Evolutionary conservation across 2,113 vertebrate genomes (phyloP).

Genomic region (Antennarius striatus): DNA sequence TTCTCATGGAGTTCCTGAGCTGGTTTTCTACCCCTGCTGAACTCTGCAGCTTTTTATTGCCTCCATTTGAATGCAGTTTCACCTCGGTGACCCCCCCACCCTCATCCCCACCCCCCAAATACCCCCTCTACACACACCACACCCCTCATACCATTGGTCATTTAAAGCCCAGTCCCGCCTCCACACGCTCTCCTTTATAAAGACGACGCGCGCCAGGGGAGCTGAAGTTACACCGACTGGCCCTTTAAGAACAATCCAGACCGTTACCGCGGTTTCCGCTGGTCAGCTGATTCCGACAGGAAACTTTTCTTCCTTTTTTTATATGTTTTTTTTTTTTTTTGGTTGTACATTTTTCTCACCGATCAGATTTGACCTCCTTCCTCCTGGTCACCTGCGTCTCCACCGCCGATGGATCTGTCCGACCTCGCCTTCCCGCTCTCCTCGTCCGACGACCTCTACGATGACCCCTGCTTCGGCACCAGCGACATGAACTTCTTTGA

Average conservation of each 20-base stretch:
- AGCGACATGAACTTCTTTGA: slow-evolving; percentile 98
- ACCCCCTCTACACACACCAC: slow-evolving; percentile 22
- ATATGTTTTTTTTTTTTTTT: too few relatives aligned
- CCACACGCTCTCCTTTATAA: slow-evolving; percentile 45
- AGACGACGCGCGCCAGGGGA: slow-evolving; percentile 13
- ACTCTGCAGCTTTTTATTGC: slow-evolving; percentile 35
- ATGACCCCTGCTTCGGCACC: slow-evolving; percentile 95
- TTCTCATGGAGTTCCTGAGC: neutral
- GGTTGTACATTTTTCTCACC: too few relatives aligned
- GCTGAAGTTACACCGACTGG: slow-evolving; percentile 48
- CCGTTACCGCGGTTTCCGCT: neutral
- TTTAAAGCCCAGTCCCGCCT: slow-evolving; percentile 27
- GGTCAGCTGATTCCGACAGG: slow-evolving; percentile 12
- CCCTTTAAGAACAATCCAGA: slow-evolving; percentile 36
- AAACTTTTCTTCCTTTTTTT: neutral
- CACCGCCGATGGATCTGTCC: slow-evolving; percentile 83
- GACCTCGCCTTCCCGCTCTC: slow-evolving; percentile 92
- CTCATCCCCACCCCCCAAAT: slow-evolving; percentile 8
- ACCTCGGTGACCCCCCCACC: slow-evolving; percentile 33
- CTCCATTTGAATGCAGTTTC: slow-evolving; percentile 48
- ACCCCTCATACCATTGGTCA: slow-evolving; percentile 54
- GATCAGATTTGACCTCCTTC: too few relatives aligned
- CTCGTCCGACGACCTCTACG: slow-evolving; percentile 91
- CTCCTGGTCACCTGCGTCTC: too few relatives aligned
- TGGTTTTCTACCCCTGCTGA: neutral